phyloP scores from a whole-genome alignment of 2,888 invertebrate species.

The Brachylomia viminalis region DNA sequence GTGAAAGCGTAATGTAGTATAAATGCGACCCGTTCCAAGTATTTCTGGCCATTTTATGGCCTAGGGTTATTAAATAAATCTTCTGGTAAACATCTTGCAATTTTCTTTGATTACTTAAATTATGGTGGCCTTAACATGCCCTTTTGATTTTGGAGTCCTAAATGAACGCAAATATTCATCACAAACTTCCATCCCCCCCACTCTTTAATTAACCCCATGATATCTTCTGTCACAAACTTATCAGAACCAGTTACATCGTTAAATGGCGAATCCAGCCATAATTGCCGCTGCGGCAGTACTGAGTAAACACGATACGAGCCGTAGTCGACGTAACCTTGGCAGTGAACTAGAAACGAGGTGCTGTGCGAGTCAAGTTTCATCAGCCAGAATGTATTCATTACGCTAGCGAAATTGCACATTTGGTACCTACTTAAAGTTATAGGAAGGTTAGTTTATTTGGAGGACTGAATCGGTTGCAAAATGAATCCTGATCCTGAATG shows the following conservation, averaged over 20 bases:
- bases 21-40: no score
- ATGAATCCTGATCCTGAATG: neutral
- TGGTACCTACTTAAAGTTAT: neutral
- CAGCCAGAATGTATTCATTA: constrained; percentile 27
- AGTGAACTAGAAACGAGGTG: constrained; percentile 72
- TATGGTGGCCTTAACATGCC: no score
- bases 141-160: neutral
- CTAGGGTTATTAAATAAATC: neutral
- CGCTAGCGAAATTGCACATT: neutral
- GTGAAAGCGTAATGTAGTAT: no score
- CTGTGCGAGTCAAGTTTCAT: constrained; percentile 44
- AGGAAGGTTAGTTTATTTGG: neutral
- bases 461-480: neutral
- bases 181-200: neutral
- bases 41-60: no score
- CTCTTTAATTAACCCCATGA: constrained; percentile 14
- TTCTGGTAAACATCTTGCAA: neutral
- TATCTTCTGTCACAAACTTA: constrained; percentile 21
- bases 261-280: constrained; percentile 38
- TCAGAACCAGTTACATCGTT: constrained; percentile 21
- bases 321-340: constrained; percentile 74
- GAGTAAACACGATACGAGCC: constrained; percentile 39
- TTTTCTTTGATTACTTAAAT: no score
- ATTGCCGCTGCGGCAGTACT: constrained; percentile 40
- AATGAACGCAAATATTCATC: neutral